phyloP scores from a whole-genome alignment of 2,113 vertebrate genomes.

The Myotis lucifugus region DNA sequence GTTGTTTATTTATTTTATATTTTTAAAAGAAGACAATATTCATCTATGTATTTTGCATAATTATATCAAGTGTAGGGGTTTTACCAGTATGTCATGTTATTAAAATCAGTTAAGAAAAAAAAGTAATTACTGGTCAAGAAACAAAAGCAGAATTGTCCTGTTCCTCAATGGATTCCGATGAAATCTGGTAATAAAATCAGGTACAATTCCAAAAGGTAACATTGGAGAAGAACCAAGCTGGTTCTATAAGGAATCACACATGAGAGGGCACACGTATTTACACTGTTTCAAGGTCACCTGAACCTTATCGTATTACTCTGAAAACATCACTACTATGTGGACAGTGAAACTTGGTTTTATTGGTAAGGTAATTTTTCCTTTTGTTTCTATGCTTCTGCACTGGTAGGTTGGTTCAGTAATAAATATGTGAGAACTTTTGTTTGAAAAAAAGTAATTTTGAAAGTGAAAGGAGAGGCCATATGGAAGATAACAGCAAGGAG shows the following conservation, averaged over 20 bases:
- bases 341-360: not conserved
- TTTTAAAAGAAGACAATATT: not conserved
- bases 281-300: not conserved
- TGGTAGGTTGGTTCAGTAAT: not conserved
- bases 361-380: not conserved
- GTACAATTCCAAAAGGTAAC: not conserved
- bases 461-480: not conserved
- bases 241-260: not conserved
- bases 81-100: not conserved
- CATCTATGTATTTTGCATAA: not conserved
- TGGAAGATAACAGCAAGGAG: not conserved
- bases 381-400: not conserved
- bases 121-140: not conserved
- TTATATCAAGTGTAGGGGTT: not conserved
- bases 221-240: not conserved
- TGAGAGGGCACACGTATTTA: not conserved
- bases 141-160: not conserved
- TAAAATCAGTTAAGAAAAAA: not conserved
- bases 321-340: not conserved
- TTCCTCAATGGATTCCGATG: not conserved
- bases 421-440: not conserved
- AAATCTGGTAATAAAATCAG: not conserved
- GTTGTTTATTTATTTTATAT: not conserved
- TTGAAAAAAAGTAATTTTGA: conserved; percentile 2
- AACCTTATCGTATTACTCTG: not conserved